A percentile compares a stretch with the other conserved stretches of the same genome.
phyloP scores from a whole-genome alignment of 1,140 invertebrate species.

The Ostrea denselamellosa region DNA sequence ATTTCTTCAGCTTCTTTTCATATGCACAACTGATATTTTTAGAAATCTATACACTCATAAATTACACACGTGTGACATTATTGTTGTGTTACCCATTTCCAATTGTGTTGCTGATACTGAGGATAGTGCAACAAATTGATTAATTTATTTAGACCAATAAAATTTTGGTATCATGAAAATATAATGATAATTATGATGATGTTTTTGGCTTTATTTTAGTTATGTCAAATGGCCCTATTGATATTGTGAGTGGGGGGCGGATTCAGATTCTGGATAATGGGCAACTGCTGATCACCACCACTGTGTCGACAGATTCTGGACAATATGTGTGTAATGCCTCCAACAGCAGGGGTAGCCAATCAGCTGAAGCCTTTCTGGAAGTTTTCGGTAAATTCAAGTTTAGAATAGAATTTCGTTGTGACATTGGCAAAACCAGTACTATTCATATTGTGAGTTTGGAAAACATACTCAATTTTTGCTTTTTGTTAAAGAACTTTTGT shows the following conservation, averaged over 20 bases:
- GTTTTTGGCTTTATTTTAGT: constrained; percentile 35
- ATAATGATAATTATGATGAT: background rate
- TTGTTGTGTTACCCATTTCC: too few relatives aligned
- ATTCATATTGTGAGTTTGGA: too few relatives aligned
- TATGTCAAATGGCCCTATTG: constrained; percentile 44
- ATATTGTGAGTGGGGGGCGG: constrained; percentile 82
- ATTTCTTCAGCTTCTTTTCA: too few relatives aligned
- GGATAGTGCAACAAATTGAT: too few relatives aligned
- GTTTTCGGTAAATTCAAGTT: constrained; percentile 85
- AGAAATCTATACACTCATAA: too few relatives aligned
- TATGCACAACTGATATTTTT: too few relatives aligned
- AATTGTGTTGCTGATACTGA: too few relatives aligned
- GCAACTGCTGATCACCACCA: constrained; percentile 91
- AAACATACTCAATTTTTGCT: too few relatives aligned
- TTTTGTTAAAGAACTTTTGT: too few relatives aligned
- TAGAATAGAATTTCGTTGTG: background rate
- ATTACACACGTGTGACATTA: too few relatives aligned
- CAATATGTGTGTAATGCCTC: constrained; percentile 92
- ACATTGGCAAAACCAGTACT: background rate
- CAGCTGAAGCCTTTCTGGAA: constrained; percentile 88
- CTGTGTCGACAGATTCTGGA: constrained; percentile 87
- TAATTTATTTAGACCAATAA: too few relatives aligned
- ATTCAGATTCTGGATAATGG: constrained; percentile 90
- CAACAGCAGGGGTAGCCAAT: constrained; percentile 92
- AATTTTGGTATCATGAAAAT: background rate